Evolutionary conservation across 2,113 vertebrate genomes (phyloP), one percentile per base, ranked within the genome.

Genomic region (Paralichthys olivaceus): DNA sequence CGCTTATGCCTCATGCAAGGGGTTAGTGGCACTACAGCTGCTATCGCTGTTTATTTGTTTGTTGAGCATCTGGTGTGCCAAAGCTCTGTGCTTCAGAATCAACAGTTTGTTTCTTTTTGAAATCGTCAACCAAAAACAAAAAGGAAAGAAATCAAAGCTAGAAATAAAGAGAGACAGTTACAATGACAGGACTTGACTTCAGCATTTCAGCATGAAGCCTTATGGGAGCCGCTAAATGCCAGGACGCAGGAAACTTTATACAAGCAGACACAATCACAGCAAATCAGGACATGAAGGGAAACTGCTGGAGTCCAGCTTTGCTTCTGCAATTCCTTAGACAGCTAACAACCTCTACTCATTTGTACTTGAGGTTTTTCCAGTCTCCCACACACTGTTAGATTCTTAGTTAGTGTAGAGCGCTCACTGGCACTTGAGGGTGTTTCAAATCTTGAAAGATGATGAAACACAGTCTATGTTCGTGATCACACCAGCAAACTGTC

Each of bases 61-160:
- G 70, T 55, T 61, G 74, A 84, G 75, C 79, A 63, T 79, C 75
- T 82, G 83, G 72, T 76, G 78, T 91, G 85, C 84, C 80, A 88
- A 86, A 88, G 60, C 58, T 68, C 47, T 55, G 47, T 47, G 73
- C 73, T 72, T 79, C 67, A 61, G 47, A 77, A 75, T 78, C 80
- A 61, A 63, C 26, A 6, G 11, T 60, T 57, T 40, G 15, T 80
- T 49, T 73, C 26, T 69, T 37, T 34, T 17, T 7, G 61, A 69
- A 61, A 25, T 2, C 26, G 5, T 14, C 49, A 23, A 40, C 28
- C 70, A 28, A 2, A 37, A 23, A 53, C 15, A 1, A 49, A 19
- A 49, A 5, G 4, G 45, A 7, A 49, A 13, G 37, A 40, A 49
- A 49, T 49, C 45, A 17, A 15, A 49, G 19, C 45, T 49, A 40